phyloP scores from a whole-genome alignment of 2,797 vertebrate genomes.

The Lemur catta region DNA sequence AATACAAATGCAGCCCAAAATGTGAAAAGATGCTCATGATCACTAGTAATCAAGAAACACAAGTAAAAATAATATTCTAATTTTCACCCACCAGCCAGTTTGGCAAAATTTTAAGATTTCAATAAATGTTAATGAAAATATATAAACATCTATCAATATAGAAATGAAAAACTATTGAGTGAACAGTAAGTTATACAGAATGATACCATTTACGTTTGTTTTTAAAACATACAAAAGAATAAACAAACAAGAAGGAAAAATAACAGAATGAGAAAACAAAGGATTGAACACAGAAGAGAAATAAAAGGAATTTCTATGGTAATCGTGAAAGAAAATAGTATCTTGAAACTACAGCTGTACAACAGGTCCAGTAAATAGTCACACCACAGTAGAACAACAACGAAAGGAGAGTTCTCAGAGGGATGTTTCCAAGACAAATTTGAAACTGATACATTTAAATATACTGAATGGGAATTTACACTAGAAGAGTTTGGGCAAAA shows the following conservation, averaged over 20 bases:
- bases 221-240: background rate
- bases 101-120: background rate
- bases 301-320: background rate
- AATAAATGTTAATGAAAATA: background rate
- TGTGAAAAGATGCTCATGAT: background rate
- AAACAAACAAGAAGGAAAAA: constrained; percentile 20
- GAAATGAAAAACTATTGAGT: background rate
- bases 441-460: constrained; percentile 13
- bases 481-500: background rate
- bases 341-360: background rate
- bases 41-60: background rate
- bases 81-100: background rate
- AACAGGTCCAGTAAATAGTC: background rate
- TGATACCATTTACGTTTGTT: background rate
- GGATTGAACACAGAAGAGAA: background rate
- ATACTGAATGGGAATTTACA: background rate
- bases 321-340: constrained; percentile 14
- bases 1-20: background rate
- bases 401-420: background rate
- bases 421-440: background rate
- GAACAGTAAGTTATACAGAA: background rate
- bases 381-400: background rate
- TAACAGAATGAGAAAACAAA: background rate
- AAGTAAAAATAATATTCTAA: background rate
- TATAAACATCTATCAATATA: background rate